phyloP scores from a whole-genome alignment of 2,797 vertebrate genomes.

The Zalophus californianus region DNA sequence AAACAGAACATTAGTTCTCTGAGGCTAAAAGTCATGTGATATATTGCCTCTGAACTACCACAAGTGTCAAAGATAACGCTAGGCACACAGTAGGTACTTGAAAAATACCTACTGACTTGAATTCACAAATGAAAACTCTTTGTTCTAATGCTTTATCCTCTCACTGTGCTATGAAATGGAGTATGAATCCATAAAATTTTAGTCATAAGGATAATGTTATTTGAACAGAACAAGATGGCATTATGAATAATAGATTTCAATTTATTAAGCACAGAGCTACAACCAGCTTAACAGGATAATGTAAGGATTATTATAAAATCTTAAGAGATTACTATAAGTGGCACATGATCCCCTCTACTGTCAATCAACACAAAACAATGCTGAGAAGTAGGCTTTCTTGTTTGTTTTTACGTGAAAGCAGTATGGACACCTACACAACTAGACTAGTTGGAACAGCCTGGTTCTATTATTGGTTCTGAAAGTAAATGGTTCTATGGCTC shows the following conservation, averaged over 20 bases:
- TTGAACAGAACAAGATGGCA: slow-evolving; percentile 72
- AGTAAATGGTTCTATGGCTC: neutral
- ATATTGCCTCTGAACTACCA: neutral
- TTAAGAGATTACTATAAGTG: slow-evolving; percentile 76
- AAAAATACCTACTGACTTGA: neutral
- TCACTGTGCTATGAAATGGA: slow-evolving; percentile 54
- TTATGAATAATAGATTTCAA: slow-evolving; percentile 81
- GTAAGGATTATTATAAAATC: slow-evolving; percentile 77
- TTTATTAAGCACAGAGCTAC: slow-evolving; percentile 72
- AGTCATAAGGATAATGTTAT: slow-evolving; percentile 75
- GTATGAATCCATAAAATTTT: slow-evolving; percentile 63
- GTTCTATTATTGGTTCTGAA: neutral
- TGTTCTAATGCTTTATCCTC: slow-evolving; percentile 52
- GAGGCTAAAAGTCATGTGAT: neutral
- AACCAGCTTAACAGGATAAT: slow-evolving; percentile 76
- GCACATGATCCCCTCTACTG: slow-evolving; percentile 30
- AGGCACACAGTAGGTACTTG: neutral
- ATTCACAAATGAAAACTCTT: slow-evolving; percentile 29
- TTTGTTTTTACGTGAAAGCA: neutral
- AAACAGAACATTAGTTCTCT: neutral
- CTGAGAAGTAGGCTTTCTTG: neutral
- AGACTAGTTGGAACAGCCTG: neutral
- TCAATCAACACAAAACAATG: slow-evolving; percentile 63
- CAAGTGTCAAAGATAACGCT: neutral
- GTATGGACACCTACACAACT: neutral